phyloP scores from a whole-genome alignment of 2,797 vertebrate genomes.

The Somateria mollissima region DNA sequence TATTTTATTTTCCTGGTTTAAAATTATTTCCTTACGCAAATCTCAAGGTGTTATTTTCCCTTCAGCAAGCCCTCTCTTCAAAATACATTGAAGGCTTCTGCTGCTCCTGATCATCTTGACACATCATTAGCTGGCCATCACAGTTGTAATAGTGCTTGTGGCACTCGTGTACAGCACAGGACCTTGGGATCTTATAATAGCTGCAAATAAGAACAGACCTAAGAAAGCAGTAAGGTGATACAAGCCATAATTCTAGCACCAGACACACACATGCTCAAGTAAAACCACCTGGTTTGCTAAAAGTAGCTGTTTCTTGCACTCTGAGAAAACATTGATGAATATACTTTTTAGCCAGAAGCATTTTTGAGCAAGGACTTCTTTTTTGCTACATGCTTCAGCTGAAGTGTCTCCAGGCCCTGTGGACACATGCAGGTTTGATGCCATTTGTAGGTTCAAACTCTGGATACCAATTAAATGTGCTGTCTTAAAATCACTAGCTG shows the following conservation, averaged over 20 bases:
- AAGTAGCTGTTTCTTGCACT: neutral
- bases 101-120: neutral
- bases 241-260: neutral
- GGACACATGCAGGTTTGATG: neutral
- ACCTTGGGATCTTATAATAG: neutral
- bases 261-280: neutral
- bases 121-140: neutral
- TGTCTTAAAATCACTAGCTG: neutral
- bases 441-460: neutral
- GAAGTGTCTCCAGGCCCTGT: neutral
- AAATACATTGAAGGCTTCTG: neutral
- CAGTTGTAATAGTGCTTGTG: neutral
- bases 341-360: neutral
- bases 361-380: neutral
- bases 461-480: neutral
- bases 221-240: neutral
- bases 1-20: constrained; percentile 49
- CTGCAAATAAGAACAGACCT: neutral
- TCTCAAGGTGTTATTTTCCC: neutral
- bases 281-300: neutral
- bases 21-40: neutral
- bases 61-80: neutral
- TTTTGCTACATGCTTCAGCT: neutral
- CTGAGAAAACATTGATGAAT: neutral
- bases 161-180: neutral